Evolutionary conservation across 2,797 vertebrate species (phyloP).

Genomic region (Enteromius paludinosus): DNA sequence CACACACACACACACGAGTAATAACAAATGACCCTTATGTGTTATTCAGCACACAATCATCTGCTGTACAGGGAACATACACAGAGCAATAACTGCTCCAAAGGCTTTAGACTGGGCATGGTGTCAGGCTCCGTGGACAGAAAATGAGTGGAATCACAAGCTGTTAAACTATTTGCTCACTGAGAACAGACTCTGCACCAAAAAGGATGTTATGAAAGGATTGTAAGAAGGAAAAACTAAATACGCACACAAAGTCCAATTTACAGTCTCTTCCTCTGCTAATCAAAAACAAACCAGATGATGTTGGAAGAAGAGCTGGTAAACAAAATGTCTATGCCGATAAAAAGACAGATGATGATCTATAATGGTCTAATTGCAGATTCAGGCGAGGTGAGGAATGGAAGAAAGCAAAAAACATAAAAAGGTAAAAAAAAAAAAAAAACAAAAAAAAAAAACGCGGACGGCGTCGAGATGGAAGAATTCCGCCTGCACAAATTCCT

Average conservation of each 20-base stretch:
- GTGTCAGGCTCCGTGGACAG: not conserved
- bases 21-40: not conserved
- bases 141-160: slow-evolving; percentile 17
- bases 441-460: slow-evolving; percentile 33
- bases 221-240: slow-evolving; percentile 5
- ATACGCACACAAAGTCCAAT: not conserved
- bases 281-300: slow-evolving; percentile 42
- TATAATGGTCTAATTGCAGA: slow-evolving; percentile 18
- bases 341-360: slow-evolving; percentile 26
- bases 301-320: slow-evolving; percentile 17
- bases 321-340: slow-evolving; percentile 43
- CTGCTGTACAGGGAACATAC: not conserved
- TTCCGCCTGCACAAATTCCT: not conserved
- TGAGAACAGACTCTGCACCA: slow-evolving; percentile 2
- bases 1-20: not conserved
- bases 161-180: slow-evolving; percentile 10
- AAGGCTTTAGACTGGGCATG: not conserved
- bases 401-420: not conserved
- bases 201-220: slow-evolving; percentile 3
- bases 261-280: slow-evolving; percentile 13
- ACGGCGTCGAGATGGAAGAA: not conserved
- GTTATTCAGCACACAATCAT: not conserved
- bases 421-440: slow-evolving; percentile 36
- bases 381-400: slow-evolving; percentile 4
- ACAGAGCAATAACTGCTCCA: not conserved